Percentiles rank a stretch among this genome's conserved stretches.
These are phyloP conservation scores for Bacillus rossius DNA, from an alignment of 1,140 invertebrate genomes.

Conservation along the genomic window DNA sequence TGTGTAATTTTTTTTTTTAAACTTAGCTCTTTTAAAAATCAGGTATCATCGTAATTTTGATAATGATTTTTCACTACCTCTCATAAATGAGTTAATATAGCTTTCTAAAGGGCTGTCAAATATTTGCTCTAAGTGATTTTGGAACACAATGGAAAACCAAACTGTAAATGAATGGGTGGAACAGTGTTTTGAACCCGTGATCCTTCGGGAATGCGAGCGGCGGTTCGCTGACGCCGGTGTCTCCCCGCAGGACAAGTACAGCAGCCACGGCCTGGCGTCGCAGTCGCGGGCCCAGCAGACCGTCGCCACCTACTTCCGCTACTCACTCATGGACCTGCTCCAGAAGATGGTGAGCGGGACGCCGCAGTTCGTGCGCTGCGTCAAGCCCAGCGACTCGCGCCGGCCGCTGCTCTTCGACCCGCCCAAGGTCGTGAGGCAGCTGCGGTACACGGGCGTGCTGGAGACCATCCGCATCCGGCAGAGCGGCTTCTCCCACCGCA, in stretches of 20 bases:
- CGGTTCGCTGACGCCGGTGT: too few species aligned
- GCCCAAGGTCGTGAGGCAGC: constrained; percentile 66
- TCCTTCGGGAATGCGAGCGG: too few species aligned
- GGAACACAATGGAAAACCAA: too few species aligned
- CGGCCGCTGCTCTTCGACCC: constrained; percentile 61
- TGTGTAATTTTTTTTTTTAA: too few species aligned
- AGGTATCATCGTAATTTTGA: too few species aligned
- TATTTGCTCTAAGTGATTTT: too few species aligned
- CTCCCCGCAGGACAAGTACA: constrained; percentile 45
- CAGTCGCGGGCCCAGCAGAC: constrained; percentile 80
- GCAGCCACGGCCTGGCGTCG: constrained; percentile 61
- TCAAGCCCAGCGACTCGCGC: constrained; percentile 74
- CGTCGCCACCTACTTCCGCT: constrained; percentile 77
- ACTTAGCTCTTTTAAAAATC: too few species aligned
- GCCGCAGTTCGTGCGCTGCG: constrained; percentile 79
- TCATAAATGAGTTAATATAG: too few species aligned
- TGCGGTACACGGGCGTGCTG: constrained; percentile 73
- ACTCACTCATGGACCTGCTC: constrained; percentile 77
- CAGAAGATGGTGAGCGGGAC: constrained; percentile 75
- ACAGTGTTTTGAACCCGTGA: too few species aligned
- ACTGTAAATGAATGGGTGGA: too few species aligned
- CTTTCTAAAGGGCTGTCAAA: too few species aligned
- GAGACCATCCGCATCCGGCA: constrained; percentile 78
- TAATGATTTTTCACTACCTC: too few species aligned
- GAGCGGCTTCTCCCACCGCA: constrained; percentile 74